A percentile compares a stretch with the other conserved stretches of the same genome.
Evolutionary conservation across 2,888 invertebrate species (phyloP).

Genomic region (Cloeon dipterum): DNA sequence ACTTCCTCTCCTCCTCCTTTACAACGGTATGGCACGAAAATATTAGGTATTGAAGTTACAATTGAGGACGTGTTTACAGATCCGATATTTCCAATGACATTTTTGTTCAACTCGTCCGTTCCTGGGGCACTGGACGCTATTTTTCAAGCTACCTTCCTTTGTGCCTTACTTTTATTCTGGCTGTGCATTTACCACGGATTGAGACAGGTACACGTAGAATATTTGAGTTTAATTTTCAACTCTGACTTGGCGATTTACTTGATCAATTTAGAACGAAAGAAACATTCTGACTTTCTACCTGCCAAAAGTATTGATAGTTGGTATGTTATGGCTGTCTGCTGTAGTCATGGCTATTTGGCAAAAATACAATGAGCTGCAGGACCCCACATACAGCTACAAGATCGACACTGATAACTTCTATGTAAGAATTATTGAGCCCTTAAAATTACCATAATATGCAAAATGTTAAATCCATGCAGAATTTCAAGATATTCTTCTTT

Average conservation of each 20-base stretch:
- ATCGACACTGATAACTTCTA: slow-evolving; percentile 63
- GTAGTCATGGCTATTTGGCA: slow-evolving; percentile 76
- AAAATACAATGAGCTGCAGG: slow-evolving; percentile 62
- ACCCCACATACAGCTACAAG: slow-evolving; percentile 82
- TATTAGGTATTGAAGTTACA: slow-evolving; percentile 1
- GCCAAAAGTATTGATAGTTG: slow-evolving; percentile 69
- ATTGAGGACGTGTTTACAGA: slow-evolving; percentile 32
- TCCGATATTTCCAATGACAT: slow-evolving; percentile 78
- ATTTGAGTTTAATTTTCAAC: background rate
- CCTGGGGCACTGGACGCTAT: slow-evolving; percentile 83
- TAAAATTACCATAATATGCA: background rate
- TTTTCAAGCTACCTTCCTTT: slow-evolving; percentile 74
- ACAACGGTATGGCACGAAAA: slow-evolving; percentile 67
- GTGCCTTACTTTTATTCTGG: slow-evolving; percentile 78
- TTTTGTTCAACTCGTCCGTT: slow-evolving; percentile 69
- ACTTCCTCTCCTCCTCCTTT: slow-evolving; percentile 65
- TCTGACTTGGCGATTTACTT: background rate
- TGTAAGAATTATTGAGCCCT: slow-evolving; percentile 40
- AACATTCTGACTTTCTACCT: slow-evolving; percentile 68
- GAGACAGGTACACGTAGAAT: slow-evolving; percentile 67
- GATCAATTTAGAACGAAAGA: slow-evolving; percentile 51
- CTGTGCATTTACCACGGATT: slow-evolving; percentile 87
- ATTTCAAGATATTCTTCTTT: slow-evolving; percentile 78
- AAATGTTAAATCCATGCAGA: slow-evolving; percentile 28
- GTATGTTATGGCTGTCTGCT: slow-evolving; percentile 67